A percentile compares a stretch with the other conserved stretches of the same genome.
phyloP scores from a whole-genome alignment of 2,888 invertebrate genomes.

The Argyra leucocephala region DNA sequence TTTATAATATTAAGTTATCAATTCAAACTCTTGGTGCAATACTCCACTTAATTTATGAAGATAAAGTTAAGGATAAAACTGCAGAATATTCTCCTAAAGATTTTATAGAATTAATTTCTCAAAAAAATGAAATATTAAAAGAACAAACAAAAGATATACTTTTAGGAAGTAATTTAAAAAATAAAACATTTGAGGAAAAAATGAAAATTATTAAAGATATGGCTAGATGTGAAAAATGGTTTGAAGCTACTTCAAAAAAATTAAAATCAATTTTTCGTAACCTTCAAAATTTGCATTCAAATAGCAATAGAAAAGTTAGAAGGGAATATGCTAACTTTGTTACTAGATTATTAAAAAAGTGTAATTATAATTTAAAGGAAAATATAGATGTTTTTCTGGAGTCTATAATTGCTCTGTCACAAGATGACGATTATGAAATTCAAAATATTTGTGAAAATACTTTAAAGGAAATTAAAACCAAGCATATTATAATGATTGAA shows the following conservation, averaged over 20 bases:
- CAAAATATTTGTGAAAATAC: slow-evolving; percentile 39
- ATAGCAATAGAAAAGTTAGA: slow-evolving; percentile 54
- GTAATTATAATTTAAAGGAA: slow-evolving; percentile 53
- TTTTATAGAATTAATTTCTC: not conserved
- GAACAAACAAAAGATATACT: slow-evolving; percentile 23
- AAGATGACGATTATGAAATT: slow-evolving; percentile 55
- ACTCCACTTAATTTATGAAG: slow-evolving; percentile 37
- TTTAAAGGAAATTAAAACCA: slow-evolving; percentile 31
- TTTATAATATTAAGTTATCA: slow-evolving; percentile 28
- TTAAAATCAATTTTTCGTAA: slow-evolving; percentile 37
- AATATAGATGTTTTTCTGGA: slow-evolving; percentile 56
- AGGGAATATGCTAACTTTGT: slow-evolving; percentile 53
- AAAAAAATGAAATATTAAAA: not conserved
- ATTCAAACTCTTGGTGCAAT: slow-evolving; percentile 36
- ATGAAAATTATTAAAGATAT: slow-evolving; percentile 30
- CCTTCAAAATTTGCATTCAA: slow-evolving; percentile 48
- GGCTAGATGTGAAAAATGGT: slow-evolving; percentile 41
- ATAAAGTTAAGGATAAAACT: slow-evolving; percentile 31
- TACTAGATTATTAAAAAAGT: slow-evolving; percentile 49
- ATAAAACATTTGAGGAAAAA: slow-evolving; percentile 27
- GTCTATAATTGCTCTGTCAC: slow-evolving; percentile 56
- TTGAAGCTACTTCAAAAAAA: slow-evolving; percentile 34
- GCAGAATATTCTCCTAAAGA: slow-evolving; percentile 16
- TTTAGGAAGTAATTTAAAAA: slow-evolving; percentile 27
- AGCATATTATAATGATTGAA: slow-evolving; percentile 36